A percentile compares a stretch with the other conserved stretches of the same genome.
Evolutionary conservation across 23 tunicate genomes (phyloP).

Genomic region (Ciona savignyi): DNA sequence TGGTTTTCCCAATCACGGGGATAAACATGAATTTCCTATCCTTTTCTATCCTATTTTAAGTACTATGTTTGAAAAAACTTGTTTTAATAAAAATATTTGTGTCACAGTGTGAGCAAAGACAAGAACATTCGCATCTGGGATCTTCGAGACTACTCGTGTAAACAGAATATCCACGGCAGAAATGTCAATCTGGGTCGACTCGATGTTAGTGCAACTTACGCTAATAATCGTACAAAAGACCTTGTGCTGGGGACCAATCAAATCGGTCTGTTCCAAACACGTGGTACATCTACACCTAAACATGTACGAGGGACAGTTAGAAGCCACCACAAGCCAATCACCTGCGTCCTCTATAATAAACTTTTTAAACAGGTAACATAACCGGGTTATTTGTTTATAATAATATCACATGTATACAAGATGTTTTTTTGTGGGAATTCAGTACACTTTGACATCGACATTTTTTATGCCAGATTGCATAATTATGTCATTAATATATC

Average conservation of each 20-base stretch:
- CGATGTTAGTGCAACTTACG: slow-evolving; percentile 21
- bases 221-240: slow-evolving; percentile 25
- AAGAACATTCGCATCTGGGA: slow-evolving; percentile 50
- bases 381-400: background rate
- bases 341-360: slow-evolving; percentile 37
- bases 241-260: slow-evolving; percentile 37
- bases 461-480: no score
- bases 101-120: slow-evolving; percentile 53
- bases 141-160: slow-evolving; percentile 41
- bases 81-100: no score
- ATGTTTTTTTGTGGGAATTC: background rate
- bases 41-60: background rate
- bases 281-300: background rate
- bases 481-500: background rate
- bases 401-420: background rate
- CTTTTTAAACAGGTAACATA: slow-evolving; percentile 34
- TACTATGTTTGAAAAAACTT: background rate
- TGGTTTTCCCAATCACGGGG: no score
- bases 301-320: background rate
- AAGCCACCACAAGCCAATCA: slow-evolving; percentile 36
- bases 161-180: slow-evolving; percentile 39
- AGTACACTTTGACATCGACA: no score
- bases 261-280: slow-evolving; percentile 22
- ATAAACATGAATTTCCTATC: no score
- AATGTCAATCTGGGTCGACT: slow-evolving; percentile 32